Evolutionary conservation across 1,140 invertebrate genomes (phyloP), one percentile per base, ranked within the genome.

Genomic region (Euwallacea fornicatus): DNA sequence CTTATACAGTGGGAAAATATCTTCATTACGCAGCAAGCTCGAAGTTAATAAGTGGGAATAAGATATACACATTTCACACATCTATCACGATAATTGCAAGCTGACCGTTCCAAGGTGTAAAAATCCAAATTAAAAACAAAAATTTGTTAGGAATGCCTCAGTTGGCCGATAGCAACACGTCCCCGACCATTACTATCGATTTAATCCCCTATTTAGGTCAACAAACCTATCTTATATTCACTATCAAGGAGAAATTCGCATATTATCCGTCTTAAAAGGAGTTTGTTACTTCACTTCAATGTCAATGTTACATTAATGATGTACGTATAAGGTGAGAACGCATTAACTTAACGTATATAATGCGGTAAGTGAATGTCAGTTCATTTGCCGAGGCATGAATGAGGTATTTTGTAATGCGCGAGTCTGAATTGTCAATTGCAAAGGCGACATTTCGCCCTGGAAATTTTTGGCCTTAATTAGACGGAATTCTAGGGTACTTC

Each of bases 261-360:
- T 69, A 54, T 55, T 62, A 54, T 61, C 2, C 16, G n/a, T 61
- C 67, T 54, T 69, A 66, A 65, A 71, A 71, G 62, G 69, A 71
- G 69, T 71, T 66, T 71, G 69, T 66, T 71, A 71, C 54, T 59
- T 71, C 55, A 66, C 44, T 33, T 55, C 69, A 71, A 71, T 66
- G 69, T 71, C 69, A 71, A 71, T 71, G 69, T 60, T 65, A 70
- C 69, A 70, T 70, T 71, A 71, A 71, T 71, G 69, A 66, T 71
- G 13, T 56, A 66, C 69, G 42, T 59, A 71, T 71, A 71, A 71
- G 69, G 69, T 54, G 63, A 59, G 47, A 65, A 59, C 66, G 58
- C 67, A 62, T 66, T 66, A 66, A 66, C 8, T 55, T 53, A 55
- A 53, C n/a, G 47, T 55, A 66, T 47, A 63, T 42, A 63, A 63